A percentile compares a stretch with the other conserved stretches of the same genome.
These are phyloP conservation scores for Drosophila anomalata DNA, from an alignment of 2,888 invertebrate species.

Conservation along the genomic window DNA sequence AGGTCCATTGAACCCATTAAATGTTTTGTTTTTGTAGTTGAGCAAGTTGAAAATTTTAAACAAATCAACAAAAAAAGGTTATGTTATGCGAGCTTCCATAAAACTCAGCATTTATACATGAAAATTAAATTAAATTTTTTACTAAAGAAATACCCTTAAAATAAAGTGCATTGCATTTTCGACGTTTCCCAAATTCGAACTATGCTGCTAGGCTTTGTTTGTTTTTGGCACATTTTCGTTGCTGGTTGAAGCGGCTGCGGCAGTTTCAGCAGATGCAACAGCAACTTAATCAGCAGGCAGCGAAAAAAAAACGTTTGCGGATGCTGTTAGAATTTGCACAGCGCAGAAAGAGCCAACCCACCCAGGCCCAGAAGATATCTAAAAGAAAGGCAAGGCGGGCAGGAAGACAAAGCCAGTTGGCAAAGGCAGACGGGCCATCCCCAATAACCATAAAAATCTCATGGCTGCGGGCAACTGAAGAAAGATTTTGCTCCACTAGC, in stretches of 20 bases:
- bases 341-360: constrained; percentile 37
- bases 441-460: constrained; percentile 50
- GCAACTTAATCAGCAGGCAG: constrained; percentile 72
- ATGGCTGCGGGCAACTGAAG: constrained; percentile 42
- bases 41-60: not conserved
- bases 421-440: constrained; percentile 16
- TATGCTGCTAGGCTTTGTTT: constrained; percentile 31
- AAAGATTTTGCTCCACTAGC: constrained; percentile 44
- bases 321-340: constrained; percentile 74
- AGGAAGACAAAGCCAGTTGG: not conserved
- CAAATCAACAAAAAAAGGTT: no score
- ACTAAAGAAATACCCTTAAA: not conserved
- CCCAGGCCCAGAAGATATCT: constrained; percentile 21
- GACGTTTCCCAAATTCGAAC: not conserved
- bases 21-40: not conserved
- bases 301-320: constrained; percentile 61
- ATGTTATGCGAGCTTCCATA: no score
- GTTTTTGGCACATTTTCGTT: constrained; percentile 55
- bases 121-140: no score
- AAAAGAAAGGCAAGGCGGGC: constrained; percentile 7
- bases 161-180: constrained; percentile 16
- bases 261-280: constrained; percentile 35
- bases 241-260: constrained; percentile 17
- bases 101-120: no score
- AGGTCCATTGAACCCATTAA: constrained; percentile 9